Percentiles rank a stretch among this genome's conserved stretches.
Evolutionary conservation across 2,888 invertebrate genomes (phyloP).

Genomic region (Apamea epomidion): DNA sequence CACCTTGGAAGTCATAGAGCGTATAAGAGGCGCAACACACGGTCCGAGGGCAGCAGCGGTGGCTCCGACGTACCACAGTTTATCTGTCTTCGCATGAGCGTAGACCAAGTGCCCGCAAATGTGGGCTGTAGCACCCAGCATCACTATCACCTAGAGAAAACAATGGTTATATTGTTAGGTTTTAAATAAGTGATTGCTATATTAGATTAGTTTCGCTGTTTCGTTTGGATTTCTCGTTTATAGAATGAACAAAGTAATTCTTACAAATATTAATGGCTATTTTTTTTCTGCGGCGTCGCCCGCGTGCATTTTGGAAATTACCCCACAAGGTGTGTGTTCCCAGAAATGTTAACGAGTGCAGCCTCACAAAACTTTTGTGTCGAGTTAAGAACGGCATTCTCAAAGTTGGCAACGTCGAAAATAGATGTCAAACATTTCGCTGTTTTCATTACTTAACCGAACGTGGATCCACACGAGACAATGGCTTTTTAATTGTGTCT

Average conservation of each 20-base stretch:
- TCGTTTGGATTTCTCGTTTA: not conserved
- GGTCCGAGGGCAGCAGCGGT: constrained; percentile 94
- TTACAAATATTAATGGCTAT: not conserved
- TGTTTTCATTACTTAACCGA: not conserved
- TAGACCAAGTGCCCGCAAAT: constrained; percentile 93
- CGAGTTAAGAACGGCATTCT: not conserved
- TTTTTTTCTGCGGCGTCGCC: not conserved
- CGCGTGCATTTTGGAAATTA: not conserved
- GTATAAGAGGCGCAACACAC: constrained; percentile 94
- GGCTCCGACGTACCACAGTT: constrained; percentile 93
- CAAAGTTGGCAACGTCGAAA: not conserved
- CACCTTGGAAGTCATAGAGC: constrained; percentile 95
- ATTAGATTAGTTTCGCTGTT: not conserved
- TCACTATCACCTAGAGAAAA: constrained; percentile 91
- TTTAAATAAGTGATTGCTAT: not conserved
- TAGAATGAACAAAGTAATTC: not conserved
- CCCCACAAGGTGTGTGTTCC: not conserved
- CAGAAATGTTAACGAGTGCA: not conserved
- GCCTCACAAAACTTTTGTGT: not conserved
- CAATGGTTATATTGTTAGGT: not conserved
- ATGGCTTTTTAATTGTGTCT: too few species aligned
- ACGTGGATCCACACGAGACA: too few species aligned
- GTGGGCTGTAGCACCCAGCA: constrained; percentile 93
- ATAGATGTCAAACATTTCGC: not conserved
- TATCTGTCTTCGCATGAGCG: constrained; percentile 89